Conservation (phyloP, 2,888 invertebrate genomes). For the Gryllus longicercus region DNA sequence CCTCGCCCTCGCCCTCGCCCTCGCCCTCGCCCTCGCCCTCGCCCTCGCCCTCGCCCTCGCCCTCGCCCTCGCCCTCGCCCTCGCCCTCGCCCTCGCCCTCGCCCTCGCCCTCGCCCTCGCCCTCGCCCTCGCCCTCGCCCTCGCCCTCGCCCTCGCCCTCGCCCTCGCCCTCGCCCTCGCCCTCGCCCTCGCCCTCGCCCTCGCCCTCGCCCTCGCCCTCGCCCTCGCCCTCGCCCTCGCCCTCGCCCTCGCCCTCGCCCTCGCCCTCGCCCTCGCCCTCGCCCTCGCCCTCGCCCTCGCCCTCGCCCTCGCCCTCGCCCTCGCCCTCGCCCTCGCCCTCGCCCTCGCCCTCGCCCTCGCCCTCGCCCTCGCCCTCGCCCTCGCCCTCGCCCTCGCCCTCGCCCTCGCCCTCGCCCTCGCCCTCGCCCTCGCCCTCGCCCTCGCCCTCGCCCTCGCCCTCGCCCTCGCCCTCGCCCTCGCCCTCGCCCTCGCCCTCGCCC, state of each 20-base stretch:
- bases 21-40: background rate
- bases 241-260: no score
- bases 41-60: background rate
- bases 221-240: background rate
- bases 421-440: no score
- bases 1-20: no score
- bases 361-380: no score
- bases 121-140: no score
- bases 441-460: background rate
- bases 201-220: background rate
- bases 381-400: background rate
- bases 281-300: background rate
- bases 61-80: no score
- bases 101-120: background rate
- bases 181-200: no score
- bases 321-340: background rate
- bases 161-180: background rate
- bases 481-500: no score
- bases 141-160: background rate
- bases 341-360: background rate
- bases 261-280: background rate
- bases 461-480: background rate
- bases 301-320: no score
- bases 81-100: background rate
- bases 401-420: background rate